Evolutionary conservation across 1,140 invertebrate species (phyloP).

Genomic region (Cataglyphis hispanica): DNA sequence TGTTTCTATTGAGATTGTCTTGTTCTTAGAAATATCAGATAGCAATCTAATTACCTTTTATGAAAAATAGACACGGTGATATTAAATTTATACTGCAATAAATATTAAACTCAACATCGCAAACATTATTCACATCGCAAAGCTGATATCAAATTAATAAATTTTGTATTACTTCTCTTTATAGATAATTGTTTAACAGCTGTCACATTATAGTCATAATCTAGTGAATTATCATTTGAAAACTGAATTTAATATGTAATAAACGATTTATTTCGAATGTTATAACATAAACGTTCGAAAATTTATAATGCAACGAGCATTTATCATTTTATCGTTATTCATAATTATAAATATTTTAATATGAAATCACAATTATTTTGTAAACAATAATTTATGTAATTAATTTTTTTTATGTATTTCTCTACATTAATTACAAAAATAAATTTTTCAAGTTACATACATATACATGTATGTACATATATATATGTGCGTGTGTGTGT

Average conservation of each 20-base stretch:
- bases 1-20: slow-evolving; percentile 20
- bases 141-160: background rate
- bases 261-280: background rate
- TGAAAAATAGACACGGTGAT: no score
- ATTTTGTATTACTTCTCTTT: background rate
- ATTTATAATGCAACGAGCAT: background rate
- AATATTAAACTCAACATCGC: background rate
- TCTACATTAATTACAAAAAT: background rate
- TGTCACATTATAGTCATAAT: slow-evolving; percentile 5
- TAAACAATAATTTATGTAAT: background rate
- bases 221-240: background rate
- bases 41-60: background rate
- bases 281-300: slow-evolving; percentile 7
- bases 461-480: no score
- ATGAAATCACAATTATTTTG: background rate
- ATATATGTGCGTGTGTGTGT: no score
- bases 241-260: background rate
- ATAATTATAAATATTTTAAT: background rate
- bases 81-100: no score
- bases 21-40: background rate
- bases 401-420: background rate
- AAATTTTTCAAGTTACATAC: background rate
- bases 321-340: background rate
- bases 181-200: background rate
- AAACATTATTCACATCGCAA: background rate